A percentile compares a stretch with the other conserved stretches of the same genome.
Evolutionary conservation across 2,113 vertebrate species (phyloP).

Genomic region (Acinonyx jubatus): DNA sequence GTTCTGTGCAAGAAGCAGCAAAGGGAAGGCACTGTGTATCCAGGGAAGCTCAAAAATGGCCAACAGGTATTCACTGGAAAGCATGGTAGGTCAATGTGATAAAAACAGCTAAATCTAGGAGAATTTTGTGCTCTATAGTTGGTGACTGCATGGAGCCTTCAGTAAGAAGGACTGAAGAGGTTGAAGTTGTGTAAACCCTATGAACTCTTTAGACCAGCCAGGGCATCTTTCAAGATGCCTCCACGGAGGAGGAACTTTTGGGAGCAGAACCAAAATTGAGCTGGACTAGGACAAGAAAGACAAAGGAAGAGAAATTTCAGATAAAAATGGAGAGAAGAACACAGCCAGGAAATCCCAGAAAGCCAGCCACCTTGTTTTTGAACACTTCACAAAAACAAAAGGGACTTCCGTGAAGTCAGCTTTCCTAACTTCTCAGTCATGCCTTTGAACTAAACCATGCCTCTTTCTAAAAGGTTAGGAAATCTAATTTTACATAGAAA

Average conservation of each 20-base stretch:
- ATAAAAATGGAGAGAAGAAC: not conserved
- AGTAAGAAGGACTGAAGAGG: not conserved
- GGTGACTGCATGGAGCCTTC: not conserved
- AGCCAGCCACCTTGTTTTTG: not conserved
- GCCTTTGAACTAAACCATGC: not conserved
- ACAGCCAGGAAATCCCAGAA: not conserved
- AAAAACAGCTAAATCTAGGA: not conserved
- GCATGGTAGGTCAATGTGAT: not conserved
- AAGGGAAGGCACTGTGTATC: not conserved
- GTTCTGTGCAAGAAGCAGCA: not conserved
- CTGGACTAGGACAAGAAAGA: not conserved
- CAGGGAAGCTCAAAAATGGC: not conserved
- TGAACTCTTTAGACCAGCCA: not conserved
- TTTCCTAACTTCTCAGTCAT: not conserved
- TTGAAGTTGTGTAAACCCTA: not conserved
- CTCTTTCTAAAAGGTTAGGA: not conserved
- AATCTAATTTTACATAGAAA: constrained; percentile 12
- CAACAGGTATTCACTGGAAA: not conserved
- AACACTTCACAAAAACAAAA: not conserved
- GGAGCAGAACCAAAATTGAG: not conserved
- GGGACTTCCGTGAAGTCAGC: not conserved
- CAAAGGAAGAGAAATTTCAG: not conserved
- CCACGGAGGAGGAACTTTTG: not conserved
- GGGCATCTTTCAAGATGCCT: not conserved
- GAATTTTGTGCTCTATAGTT: not conserved